A percentile compares a stretch with the other conserved stretches of the same genome.
These are phyloP conservation scores for Pachypsylla venusta DNA, from an alignment of 1,140 invertebrate species.

Conservation along the genomic window DNA sequence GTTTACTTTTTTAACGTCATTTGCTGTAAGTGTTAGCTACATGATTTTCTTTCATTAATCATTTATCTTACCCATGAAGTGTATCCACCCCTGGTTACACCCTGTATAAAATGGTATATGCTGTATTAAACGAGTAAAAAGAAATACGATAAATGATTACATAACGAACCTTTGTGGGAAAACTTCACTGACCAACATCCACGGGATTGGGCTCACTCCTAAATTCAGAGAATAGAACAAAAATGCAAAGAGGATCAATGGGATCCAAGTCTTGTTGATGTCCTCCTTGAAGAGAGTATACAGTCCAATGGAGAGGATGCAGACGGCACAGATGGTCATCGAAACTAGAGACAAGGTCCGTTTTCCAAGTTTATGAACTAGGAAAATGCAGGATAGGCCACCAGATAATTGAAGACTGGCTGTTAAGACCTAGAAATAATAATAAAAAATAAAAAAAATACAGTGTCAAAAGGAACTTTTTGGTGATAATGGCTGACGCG, in stretches of 20 bases:
- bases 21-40: no score
- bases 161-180: conserved; percentile 26
- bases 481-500: no score
- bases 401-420: conserved; percentile 13
- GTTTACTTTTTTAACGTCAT: no score
- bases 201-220: conserved; percentile 24
- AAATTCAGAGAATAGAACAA: conserved; percentile 21
- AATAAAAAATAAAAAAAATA: neutral
- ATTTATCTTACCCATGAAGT: no score
- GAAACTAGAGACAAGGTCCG: conserved; percentile 29
- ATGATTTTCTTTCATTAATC: no score
- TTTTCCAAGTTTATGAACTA: conserved; percentile 27
- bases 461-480: no score
- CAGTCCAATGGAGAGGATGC: conserved; percentile 16
- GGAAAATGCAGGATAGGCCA: conserved; percentile 17
- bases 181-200: conserved; percentile 25
- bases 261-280: conserved; percentile 17
- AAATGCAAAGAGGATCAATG: conserved; percentile 18
- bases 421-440: conserved; percentile 11
- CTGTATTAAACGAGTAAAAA: no score
- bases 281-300: conserved; percentile 17
- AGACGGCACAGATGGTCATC: conserved; percentile 22
- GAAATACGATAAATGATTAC: no score
- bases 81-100: no score
- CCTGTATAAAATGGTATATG: no score